Conservation (phyloP, 2,888 invertebrate genomes). For the Mallateleia sp. region DNA sequence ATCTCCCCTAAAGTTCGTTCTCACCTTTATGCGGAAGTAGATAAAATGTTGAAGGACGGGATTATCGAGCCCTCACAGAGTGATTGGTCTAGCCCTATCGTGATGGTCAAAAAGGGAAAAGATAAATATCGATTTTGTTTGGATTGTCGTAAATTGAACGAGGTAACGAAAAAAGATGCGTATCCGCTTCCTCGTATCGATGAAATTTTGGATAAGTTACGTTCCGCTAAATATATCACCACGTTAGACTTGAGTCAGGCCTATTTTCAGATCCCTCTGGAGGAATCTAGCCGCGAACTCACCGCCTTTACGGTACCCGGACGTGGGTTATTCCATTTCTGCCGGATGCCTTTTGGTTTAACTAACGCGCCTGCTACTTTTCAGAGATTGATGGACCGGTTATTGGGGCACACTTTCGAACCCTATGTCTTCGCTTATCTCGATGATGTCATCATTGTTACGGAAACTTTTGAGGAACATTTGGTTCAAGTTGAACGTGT, state of each 20-base stretch:
- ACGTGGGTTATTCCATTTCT: constrained; percentile 78
- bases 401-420: constrained; percentile 77
- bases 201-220: background rate
- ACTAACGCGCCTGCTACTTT: constrained; percentile 76
- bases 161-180: background rate
- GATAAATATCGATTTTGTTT: constrained; percentile 13
- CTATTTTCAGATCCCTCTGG: constrained; percentile 19
- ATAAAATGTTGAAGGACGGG: constrained; percentile 14
- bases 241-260: constrained; percentile 14
- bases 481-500: constrained; percentile 9
- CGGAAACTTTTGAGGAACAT: constrained; percentile 31
- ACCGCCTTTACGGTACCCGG: constrained; percentile 80
- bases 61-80: constrained; percentile 11
- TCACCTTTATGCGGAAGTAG: too few relatives aligned
- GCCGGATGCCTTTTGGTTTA: constrained; percentile 61
- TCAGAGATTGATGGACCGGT: constrained; percentile 72
- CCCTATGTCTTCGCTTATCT: constrained; percentile 36
- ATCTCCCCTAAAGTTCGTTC: too few relatives aligned
- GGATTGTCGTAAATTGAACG: constrained; percentile 4
- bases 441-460: constrained; percentile 19
- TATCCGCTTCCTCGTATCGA: background rate
- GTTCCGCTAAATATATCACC: constrained; percentile 1
- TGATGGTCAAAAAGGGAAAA: constrained; percentile 9
- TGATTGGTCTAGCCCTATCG: constrained; percentile 27
- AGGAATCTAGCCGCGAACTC: constrained; percentile 36